Evolutionary conservation across 1,140 invertebrate species (phyloP).

Genomic region (Chymomyza costata): DNA sequence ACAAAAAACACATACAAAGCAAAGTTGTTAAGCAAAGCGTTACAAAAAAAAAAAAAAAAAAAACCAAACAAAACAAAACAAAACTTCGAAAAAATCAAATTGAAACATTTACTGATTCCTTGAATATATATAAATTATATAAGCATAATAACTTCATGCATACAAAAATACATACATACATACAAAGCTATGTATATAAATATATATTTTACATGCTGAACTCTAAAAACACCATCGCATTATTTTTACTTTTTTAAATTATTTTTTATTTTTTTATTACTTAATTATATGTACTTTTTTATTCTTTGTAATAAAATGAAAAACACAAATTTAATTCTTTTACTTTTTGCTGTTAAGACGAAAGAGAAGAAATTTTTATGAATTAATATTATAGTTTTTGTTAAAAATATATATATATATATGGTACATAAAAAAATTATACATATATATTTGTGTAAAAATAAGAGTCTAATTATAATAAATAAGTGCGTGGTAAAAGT

Average conservation of each 20-base stretch:
- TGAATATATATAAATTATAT: conserved; percentile 17
- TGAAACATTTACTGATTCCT: too few relatives aligned
- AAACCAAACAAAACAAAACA: background rate
- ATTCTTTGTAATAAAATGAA: too few relatives aligned
- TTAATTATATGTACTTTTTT: background rate
- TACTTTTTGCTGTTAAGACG: too few relatives aligned
- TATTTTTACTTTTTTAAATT: conserved; percentile 69
- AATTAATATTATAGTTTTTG: conserved; percentile 39
- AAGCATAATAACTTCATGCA: too few relatives aligned
- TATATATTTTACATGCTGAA: conserved; percentile 49
- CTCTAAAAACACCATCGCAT: conserved; percentile 74
- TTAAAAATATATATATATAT: conserved; percentile 23
- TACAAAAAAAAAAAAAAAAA: too few relatives aligned
- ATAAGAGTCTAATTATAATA: conserved; percentile 6
- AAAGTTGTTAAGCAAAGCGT: too few relatives aligned
- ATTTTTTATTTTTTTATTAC: conserved; percentile 48
- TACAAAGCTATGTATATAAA: conserved; percentile 12
- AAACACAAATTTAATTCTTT: too few relatives aligned
- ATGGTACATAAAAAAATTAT: conserved; percentile 24
- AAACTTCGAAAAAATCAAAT: background rate
- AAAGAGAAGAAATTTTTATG: too few relatives aligned
- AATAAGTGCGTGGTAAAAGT: conserved; percentile 25
- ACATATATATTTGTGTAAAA: conserved; percentile 7
- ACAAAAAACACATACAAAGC: background rate
- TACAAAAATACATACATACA: conserved; percentile 13